These are phyloP conservation scores for Xanthostigma xanthostigma DNA, from an alignment of 2,888 invertebrate species.

Conservation along the genomic window DNA sequence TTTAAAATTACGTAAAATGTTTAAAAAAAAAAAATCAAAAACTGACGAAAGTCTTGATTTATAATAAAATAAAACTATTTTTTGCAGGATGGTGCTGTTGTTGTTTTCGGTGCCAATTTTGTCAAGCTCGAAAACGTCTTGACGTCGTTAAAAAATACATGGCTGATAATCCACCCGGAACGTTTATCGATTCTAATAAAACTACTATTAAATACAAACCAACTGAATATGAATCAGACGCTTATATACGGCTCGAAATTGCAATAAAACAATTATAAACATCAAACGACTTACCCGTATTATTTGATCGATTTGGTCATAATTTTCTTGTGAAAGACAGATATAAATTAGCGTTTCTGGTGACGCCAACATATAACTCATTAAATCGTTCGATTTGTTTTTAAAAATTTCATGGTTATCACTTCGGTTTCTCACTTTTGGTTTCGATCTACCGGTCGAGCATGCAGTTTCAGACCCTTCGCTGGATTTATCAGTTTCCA, in stretches of 20 bases:
- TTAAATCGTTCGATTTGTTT: slow-evolving; percentile 26
- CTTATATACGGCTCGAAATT: slow-evolving; percentile 38
- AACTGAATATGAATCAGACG: slow-evolving; percentile 37
- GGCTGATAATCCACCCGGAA: slow-evolving; percentile 39
- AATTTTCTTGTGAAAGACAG: slow-evolving; percentile 58
- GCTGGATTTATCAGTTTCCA: slow-evolving; percentile 2
- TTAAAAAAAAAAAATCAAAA: too few species aligned
- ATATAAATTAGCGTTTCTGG: slow-evolving; percentile 60
- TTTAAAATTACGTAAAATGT: too few species aligned
- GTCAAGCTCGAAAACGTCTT: slow-evolving; percentile 37
- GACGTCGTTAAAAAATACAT: slow-evolving; percentile 38
- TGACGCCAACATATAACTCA: slow-evolving; percentile 57
- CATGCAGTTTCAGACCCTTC: slow-evolving; percentile 6
- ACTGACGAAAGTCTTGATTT: too few species aligned
- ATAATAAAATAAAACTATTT: slow-evolving; percentile 4
- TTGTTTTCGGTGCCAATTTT: slow-evolving; percentile 37
- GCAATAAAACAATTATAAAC: slow-evolving; percentile 35
- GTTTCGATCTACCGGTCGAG: slow-evolving; percentile 9
- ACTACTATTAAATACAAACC: slow-evolving; percentile 33
- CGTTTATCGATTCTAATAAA: slow-evolving; percentile 25
- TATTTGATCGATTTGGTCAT: slow-evolving; percentile 60
- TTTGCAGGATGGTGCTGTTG: slow-evolving; percentile 45
- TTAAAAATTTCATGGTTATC: neutral
- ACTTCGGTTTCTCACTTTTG: neutral
- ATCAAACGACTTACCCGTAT: slow-evolving; percentile 46